These are phyloP conservation scores for Gymnothorax javanicus DNA, from an alignment of 2,797 vertebrate genomes.

Conservation along the genomic window DNA sequence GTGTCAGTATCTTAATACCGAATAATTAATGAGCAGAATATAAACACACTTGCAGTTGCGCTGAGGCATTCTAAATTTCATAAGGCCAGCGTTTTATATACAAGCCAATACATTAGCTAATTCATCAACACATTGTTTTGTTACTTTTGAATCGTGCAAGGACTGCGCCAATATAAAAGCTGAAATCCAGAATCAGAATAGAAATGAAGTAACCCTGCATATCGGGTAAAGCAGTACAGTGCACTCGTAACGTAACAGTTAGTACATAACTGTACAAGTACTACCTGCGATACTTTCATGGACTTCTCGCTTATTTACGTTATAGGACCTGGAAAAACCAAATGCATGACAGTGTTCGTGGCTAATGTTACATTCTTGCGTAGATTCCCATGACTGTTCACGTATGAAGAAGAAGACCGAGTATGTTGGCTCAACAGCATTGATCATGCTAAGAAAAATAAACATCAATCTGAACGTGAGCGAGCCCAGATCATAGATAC, in stretches of 20 bases:
- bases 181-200: too few relatives aligned
- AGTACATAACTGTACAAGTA: too few relatives aligned
- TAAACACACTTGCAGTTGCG: not conserved
- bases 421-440: not conserved
- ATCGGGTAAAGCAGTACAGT: too few relatives aligned
- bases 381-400: not conserved
- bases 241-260: too few relatives aligned
- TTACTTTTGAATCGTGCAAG: not conserved
- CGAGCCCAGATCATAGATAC: not conserved
- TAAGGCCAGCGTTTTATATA: not conserved
- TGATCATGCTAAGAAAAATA: not conserved
- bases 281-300: too few relatives aligned
- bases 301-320: too few relatives aligned
- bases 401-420: not conserved
- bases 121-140: not conserved
- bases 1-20: not conserved
- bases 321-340: not conserved
- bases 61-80: not conserved
- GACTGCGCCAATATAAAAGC: too few relatives aligned
- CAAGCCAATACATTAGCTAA: not conserved
- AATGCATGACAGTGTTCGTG: not conserved
- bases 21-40: not conserved
- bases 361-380: not conserved
- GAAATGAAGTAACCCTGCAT: too few relatives aligned
- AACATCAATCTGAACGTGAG: not conserved